Conservation (phyloP, 2,113 vertebrate species). For the Gallinago undulata region DNA sequence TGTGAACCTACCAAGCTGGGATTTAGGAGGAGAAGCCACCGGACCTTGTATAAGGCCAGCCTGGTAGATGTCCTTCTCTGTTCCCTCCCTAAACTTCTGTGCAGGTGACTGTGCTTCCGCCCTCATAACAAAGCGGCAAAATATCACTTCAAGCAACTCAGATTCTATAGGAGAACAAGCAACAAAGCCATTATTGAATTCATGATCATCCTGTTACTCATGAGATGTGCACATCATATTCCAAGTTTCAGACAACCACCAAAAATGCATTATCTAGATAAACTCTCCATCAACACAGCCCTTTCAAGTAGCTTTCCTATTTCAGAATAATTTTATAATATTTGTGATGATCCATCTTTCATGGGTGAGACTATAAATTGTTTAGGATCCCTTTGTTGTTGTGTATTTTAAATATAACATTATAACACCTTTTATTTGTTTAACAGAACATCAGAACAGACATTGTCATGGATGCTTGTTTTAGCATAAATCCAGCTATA, state of each 20-base stretch:
- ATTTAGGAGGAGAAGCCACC: background rate
- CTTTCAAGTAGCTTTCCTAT: background rate
- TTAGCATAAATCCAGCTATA: slow-evolving; percentile 87
- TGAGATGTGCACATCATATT: background rate
- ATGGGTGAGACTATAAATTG: background rate
- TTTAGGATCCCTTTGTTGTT: background rate
- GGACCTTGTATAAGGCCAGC: background rate
- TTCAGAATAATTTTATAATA: background rate
- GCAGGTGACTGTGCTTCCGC: background rate
- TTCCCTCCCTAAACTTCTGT: background rate
- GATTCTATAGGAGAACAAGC: background rate
- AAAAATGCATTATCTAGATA: background rate
- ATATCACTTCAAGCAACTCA: background rate
- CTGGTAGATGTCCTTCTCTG: background rate
- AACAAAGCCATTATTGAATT: background rate
- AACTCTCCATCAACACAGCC: background rate
- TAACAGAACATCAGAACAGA: slow-evolving; percentile 84
- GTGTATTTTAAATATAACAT: background rate
- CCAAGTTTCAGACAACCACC: background rate
- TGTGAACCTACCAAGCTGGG: background rate
- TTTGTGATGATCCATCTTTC: background rate
- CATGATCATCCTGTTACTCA: background rate
- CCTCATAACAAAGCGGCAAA: background rate
- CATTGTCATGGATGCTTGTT: slow-evolving; percentile 81
- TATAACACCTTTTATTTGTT: background rate